Percentiles rank a stretch among this genome's conserved stretches.
phyloP scores from a whole-genome alignment of 2,888 invertebrate genomes.

The Labia minor region DNA sequence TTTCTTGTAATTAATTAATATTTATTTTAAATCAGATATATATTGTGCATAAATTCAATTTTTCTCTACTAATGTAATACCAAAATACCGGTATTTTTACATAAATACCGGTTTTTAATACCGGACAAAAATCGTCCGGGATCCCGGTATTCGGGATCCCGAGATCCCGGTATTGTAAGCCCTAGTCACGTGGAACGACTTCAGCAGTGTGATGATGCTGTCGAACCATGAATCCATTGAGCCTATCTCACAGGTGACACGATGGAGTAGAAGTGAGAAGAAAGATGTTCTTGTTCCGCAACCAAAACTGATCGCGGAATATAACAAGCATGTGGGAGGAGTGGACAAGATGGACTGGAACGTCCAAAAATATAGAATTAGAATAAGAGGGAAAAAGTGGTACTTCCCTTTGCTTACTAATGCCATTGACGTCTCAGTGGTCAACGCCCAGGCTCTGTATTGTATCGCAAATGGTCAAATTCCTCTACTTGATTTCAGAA shows the following conservation, averaged over 20 bases:
- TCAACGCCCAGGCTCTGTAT: not conserved
- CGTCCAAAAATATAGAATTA: constrained; percentile 28
- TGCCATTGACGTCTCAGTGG: not conserved
- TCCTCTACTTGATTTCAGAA: not conserved
- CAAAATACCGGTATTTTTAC: too few relatives aligned
- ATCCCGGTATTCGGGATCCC: too few relatives aligned
- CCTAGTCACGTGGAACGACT: too few relatives aligned
- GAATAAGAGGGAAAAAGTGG: constrained; percentile 28
- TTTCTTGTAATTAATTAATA: too few relatives aligned
- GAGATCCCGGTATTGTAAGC: too few relatives aligned
- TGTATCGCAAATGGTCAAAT: not conserved
- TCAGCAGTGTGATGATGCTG: not conserved
- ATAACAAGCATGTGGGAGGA: constrained; percentile 28
- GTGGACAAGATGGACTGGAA: constrained; percentile 29
- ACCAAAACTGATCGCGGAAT: not conserved
- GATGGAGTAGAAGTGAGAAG: not conserved
- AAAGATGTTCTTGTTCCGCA: not conserved
- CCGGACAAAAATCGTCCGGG: too few relatives aligned
- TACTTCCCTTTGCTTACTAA: constrained; percentile 24
- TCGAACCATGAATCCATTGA: not conserved
- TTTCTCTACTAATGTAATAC: too few relatives aligned
- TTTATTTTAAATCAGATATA: too few relatives aligned
- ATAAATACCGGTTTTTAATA: too few relatives aligned
- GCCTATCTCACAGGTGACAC: not conserved
- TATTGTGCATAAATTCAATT: too few relatives aligned